Conservation (phyloP, 2,113 vertebrate species). For the Chionis minor region DNA sequence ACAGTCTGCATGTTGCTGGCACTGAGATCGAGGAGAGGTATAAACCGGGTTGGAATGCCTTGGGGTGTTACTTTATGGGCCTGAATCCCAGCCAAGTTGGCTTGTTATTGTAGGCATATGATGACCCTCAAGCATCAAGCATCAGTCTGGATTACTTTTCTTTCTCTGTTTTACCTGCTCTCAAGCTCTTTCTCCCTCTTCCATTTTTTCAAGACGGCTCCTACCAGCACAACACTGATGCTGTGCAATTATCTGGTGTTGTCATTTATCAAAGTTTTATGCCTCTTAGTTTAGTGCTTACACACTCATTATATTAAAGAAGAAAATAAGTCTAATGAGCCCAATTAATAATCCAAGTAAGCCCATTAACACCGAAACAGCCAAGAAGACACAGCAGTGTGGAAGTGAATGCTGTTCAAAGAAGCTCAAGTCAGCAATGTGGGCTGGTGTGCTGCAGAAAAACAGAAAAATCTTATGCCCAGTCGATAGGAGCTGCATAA, state of each 20-base stretch:
- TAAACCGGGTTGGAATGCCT: background rate
- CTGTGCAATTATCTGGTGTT: background rate
- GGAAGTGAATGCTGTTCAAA: background rate
- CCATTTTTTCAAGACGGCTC: background rate
- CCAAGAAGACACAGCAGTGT: background rate
- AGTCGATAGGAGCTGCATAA: background rate
- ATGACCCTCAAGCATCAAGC: background rate
- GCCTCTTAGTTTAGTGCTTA: constrained; percentile 27
- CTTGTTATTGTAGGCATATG: background rate
- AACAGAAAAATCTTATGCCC: background rate
- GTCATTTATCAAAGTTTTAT: constrained; percentile 13
- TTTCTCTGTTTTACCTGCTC: background rate
- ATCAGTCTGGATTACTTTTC: background rate
- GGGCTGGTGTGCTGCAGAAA: background rate
- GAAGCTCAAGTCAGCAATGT: background rate
- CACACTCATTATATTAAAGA: constrained; percentile 37
- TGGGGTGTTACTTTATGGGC: background rate
- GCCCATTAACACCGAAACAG: background rate
- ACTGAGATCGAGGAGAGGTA: background rate
- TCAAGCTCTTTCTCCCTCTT: background rate
- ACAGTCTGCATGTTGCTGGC: background rate
- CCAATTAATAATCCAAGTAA: constrained; percentile 47
- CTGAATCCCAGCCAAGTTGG: background rate
- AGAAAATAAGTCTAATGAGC: constrained; percentile 40
- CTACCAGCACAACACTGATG: background rate